Conservation (phyloP, 2,888 invertebrate species). For the Phyllotreta cruciferae region DNA sequence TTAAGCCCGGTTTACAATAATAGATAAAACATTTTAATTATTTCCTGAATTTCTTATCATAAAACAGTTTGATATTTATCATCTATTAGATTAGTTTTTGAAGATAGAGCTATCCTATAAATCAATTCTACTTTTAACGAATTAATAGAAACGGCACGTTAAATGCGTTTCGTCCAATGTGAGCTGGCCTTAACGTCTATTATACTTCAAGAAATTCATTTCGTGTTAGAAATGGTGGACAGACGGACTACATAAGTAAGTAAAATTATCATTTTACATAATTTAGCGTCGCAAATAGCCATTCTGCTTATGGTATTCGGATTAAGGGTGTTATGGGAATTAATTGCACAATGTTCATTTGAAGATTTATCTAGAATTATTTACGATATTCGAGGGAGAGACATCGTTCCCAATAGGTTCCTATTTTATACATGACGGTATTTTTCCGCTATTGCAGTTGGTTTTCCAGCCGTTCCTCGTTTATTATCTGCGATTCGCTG, state of each 20-base stretch:
- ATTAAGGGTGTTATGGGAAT: slow-evolving; percentile 23
- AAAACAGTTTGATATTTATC: no score
- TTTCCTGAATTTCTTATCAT: no score
- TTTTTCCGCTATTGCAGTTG: slow-evolving; percentile 24
- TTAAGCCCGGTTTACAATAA: no score
- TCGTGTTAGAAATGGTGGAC: slow-evolving; percentile 39
- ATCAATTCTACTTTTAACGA: no score
- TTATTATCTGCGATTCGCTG: neutral
- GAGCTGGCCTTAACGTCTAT: neutral
- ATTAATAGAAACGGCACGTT: no score
- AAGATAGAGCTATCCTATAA: no score
- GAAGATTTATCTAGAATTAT: slow-evolving; percentile 20
- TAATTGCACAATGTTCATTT: slow-evolving; percentile 17
- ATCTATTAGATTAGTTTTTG: no score
- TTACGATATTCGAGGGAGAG: slow-evolving; percentile 46
- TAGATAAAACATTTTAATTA: no score
- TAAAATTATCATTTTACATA: slow-evolving; percentile 36
- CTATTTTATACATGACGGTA: slow-evolving; percentile 31
- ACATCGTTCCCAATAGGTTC: slow-evolving; percentile 43
- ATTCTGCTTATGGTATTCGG: slow-evolving; percentile 21
- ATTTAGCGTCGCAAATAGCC: slow-evolving; percentile 12
- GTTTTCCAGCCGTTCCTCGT: neutral
- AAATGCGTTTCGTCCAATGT: neutral
- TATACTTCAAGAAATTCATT: slow-evolving; percentile 25
- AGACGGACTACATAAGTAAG: slow-evolving; percentile 44